Percentiles rank a stretch among this genome's conserved stretches.
These are phyloP conservation scores for Sebastes baramenuke DNA, from an alignment of 2,797 vertebrate species.

Conservation along the genomic window DNA sequence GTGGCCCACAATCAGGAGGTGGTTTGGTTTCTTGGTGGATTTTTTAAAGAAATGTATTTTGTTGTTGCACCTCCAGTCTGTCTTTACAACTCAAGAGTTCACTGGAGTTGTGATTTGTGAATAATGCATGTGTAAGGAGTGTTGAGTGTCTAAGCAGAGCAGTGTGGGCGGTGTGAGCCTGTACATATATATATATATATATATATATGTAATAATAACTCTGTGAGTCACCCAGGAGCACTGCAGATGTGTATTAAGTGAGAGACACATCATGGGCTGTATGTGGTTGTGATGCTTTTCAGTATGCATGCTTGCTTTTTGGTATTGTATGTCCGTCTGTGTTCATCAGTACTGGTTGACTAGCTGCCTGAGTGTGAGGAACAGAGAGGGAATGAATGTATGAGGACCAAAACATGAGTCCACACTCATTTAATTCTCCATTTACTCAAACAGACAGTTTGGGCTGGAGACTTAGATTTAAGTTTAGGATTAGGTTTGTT, in stretches of 20 bases:
- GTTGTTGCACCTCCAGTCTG: not conserved
- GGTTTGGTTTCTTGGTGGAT: not conserved
- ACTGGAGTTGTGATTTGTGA: not conserved
- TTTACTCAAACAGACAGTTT: not conserved
- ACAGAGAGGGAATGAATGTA: not conserved
- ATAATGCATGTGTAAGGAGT: not conserved
- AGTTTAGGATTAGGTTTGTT: not conserved
- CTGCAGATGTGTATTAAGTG: conserved; percentile 13
- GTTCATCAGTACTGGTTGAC: not conserved
- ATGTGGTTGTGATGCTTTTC: not conserved
- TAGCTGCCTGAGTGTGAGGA: too few relatives aligned
- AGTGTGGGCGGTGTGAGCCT: conserved; percentile 19
- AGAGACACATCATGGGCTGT: not conserved
- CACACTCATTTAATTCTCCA: not conserved
- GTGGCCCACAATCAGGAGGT: not conserved
- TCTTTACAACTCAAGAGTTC: not conserved
- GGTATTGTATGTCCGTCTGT: not conserved
- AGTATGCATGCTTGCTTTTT: not conserved
- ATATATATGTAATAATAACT: not conserved
- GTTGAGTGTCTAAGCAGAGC: not conserved
- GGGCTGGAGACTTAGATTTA: not conserved
- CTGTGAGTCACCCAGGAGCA: conserved; percentile 34
- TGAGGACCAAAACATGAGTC: not conserved
- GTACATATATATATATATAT: too few relatives aligned
- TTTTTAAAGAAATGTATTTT: not conserved